These are phyloP conservation scores for Eurypyga helias DNA, from an alignment of 2,113 vertebrate species.

Conservation along the genomic window DNA sequence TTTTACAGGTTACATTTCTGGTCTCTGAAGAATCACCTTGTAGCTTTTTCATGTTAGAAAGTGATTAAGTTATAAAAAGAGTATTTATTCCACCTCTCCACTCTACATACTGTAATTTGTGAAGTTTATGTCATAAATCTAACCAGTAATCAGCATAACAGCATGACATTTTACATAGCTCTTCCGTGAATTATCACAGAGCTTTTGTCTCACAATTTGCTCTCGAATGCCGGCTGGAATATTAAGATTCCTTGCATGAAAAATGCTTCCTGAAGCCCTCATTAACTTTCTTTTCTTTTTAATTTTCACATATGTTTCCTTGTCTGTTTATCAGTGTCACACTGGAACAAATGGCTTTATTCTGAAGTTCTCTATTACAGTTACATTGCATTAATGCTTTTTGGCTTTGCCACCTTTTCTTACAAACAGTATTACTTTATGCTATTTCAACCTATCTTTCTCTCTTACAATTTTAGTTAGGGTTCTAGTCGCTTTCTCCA, in stretches of 20 bases:
- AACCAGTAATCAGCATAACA: slow-evolving; percentile 5
- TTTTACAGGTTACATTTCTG: neutral
- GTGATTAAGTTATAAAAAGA: slow-evolving; percentile 19
- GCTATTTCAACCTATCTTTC: neutral
- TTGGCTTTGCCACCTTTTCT: neutral
- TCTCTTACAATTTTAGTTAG: neutral
- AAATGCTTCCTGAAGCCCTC: neutral
- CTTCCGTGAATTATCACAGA: neutral
- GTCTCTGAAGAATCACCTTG: neutral
- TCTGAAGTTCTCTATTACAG: neutral
- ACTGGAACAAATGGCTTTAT: neutral
- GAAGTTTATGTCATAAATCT: slow-evolving; percentile 26
- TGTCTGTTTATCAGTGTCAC: neutral
- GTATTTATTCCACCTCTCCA: neutral
- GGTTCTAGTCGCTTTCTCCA: neutral
- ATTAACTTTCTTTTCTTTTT: slow-evolving; percentile 17
- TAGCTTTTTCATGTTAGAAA: neutral
- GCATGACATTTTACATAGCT: neutral
- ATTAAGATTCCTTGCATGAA: neutral
- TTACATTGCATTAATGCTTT: neutral
- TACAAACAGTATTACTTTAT: neutral
- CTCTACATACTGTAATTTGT: neutral
- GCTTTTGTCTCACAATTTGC: slow-evolving; percentile 23
- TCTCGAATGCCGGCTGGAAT: neutral
- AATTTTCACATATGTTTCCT: neutral